phyloP scores from a whole-genome alignment of 2,113 vertebrate genomes.

The Myotis lucifugus region DNA sequence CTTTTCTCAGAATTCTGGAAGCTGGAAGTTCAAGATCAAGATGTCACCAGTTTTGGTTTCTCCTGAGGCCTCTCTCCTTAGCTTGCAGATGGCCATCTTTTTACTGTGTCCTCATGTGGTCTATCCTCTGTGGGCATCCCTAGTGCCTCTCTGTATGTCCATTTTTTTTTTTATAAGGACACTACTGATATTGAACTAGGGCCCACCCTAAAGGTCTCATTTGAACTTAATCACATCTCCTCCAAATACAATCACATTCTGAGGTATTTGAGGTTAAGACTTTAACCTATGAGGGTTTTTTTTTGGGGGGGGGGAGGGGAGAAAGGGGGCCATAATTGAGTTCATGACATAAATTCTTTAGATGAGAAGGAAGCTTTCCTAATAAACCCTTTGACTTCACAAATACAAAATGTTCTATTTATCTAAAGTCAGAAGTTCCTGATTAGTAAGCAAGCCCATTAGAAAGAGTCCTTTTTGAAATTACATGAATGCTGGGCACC shows the following conservation, averaged over 20 bases:
- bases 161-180: neutral
- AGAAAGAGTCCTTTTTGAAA: slow-evolving; percentile 6
- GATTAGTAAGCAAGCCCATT: neutral
- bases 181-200: neutral
- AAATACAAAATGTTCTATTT: slow-evolving; percentile 21
- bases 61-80: neutral
- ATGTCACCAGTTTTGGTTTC: neutral
- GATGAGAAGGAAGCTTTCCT: neutral
- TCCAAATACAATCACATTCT: neutral
- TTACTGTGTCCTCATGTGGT: neutral
- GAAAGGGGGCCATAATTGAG: neutral
- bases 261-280: neutral
- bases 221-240: neutral
- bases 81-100: neutral
- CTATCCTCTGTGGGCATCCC: neutral
- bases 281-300: neutral
- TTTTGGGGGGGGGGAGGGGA: no score
- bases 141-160: neutral
- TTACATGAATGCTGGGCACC: neutral
- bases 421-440: neutral
- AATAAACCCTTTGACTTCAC: neutral
- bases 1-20: neutral
- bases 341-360: neutral
- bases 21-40: neutral
- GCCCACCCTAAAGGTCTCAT: neutral